These are phyloP conservation scores for Metacarcinus magister DNA, from an alignment of 2,888 invertebrate genomes.

Conservation along the genomic window DNA sequence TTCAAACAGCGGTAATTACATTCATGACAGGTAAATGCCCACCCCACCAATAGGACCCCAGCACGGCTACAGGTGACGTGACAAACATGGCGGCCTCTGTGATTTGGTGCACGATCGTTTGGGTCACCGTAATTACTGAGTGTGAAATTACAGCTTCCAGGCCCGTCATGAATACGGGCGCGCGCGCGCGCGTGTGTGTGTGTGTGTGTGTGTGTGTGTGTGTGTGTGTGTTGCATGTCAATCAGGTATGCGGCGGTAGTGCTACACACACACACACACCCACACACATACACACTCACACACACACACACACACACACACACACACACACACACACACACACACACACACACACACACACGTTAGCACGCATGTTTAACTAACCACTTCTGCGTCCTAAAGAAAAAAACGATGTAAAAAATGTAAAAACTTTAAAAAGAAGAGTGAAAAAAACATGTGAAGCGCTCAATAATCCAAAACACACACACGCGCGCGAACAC, in stretches of 20 bases:
- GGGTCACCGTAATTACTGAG: not conserved
- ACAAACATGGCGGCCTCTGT: not conserved
- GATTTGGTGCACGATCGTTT: not conserved
- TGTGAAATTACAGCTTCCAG: constrained; percentile 6
- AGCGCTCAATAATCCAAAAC: not conserved
- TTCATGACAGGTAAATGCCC: not conserved
- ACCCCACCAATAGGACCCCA: not conserved
- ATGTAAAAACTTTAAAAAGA: not conserved
- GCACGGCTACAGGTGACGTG: not conserved
- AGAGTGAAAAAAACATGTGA: not conserved
- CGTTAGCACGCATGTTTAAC: not conserved
- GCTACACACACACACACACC: not conserved
- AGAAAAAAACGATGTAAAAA: not conserved
- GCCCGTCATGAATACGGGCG: not conserved
- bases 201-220: constrained; percentile 30
- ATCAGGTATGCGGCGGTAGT: not conserved
- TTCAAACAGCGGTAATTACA: not conserved
- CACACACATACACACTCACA: not conserved
- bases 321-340: constrained; percentile 13
- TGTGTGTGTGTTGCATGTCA: constrained; percentile 40
- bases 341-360: constrained; percentile 26
- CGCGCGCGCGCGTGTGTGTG: not conserved
- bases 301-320: constrained; percentile 26
- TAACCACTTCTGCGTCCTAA: not conserved
- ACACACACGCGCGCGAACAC: not conserved